Conservation (phyloP, 2,888 invertebrate genomes). For the Silvanus unidentatus region DNA sequence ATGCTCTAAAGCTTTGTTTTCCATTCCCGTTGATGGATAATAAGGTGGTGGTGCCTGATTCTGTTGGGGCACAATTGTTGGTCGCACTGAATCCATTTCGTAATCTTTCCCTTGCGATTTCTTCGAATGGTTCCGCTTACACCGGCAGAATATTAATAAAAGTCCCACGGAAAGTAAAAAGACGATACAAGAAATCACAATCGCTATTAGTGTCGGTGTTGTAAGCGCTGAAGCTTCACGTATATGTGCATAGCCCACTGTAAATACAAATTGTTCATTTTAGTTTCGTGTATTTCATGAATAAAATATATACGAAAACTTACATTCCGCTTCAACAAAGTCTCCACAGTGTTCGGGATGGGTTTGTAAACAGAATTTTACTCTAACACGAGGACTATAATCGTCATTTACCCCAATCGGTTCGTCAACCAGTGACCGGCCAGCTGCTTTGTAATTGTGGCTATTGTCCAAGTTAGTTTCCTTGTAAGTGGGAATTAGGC, state of each 20-base stretch:
- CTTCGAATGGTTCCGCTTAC: conserved; percentile 74
- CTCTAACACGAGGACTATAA: conserved; percentile 63
- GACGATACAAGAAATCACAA: conserved; percentile 75
- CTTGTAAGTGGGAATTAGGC: conserved; percentile 62
- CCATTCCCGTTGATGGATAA: conserved; percentile 81
- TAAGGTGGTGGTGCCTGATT: conserved; percentile 85
- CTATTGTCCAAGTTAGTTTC: conserved; percentile 63
- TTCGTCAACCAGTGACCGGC: conserved; percentile 52
- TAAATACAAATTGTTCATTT: conserved; percentile 28
- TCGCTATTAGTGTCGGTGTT: conserved; percentile 71
- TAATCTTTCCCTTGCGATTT: conserved; percentile 83
- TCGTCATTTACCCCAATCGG: conserved; percentile 57
- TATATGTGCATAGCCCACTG: conserved; percentile 77
- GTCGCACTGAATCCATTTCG: conserved; percentile 83
- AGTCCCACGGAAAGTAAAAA: conserved; percentile 70
- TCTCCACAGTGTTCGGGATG: conserved; percentile 80
- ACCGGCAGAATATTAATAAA: conserved; percentile 77
- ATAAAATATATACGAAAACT: no score
- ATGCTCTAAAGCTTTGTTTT: conserved; percentile 87
- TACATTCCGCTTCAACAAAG: conserved; percentile 76
- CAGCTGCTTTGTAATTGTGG: conserved; percentile 43
- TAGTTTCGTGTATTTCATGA: conserved; percentile 5
- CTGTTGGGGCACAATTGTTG: conserved; percentile 79
- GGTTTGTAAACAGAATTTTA: conserved; percentile 74
- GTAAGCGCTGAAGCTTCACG: conserved; percentile 72